phyloP scores from a whole-genome alignment of 2,113 vertebrate species.

The Mixornis gularis region DNA sequence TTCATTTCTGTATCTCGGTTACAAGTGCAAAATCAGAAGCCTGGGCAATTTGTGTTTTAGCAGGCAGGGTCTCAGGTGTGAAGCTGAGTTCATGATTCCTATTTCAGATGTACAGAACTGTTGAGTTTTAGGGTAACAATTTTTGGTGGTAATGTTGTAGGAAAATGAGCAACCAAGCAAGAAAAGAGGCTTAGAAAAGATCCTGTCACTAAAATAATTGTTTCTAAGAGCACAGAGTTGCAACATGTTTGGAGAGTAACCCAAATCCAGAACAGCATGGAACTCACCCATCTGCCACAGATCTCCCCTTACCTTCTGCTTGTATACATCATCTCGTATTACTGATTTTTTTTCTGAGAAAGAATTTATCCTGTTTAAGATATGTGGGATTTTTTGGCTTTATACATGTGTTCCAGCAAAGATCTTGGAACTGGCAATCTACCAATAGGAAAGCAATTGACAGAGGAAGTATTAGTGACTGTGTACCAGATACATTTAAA shows the following conservation, averaged over 20 bases:
- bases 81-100: background rate
- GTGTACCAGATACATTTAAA: background rate
- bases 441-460: background rate
- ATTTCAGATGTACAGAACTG: background rate
- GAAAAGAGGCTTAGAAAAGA: background rate
- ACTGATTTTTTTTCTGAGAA: background rate
- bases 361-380: background rate
- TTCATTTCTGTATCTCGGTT: background rate
- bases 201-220: background rate
- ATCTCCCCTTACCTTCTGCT: background rate
- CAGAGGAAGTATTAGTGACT: background rate
- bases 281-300: background rate
- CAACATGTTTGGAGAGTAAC: background rate
- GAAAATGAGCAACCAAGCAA: background rate
- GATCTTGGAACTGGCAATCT: background rate
- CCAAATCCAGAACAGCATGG: background rate
- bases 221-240: background rate
- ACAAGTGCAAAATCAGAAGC: background rate
- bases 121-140: background rate
- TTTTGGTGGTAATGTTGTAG: background rate
- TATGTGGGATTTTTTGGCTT: rapidly evolving
- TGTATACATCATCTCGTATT: background rate
- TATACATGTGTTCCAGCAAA: background rate
- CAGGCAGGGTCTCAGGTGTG: background rate
- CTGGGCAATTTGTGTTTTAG: background rate